Percentiles rank a stretch among this genome's conserved stretches.
Evolutionary conservation across 2,888 invertebrate genomes (phyloP).

Genomic region (Drosophila quinaria): DNA sequence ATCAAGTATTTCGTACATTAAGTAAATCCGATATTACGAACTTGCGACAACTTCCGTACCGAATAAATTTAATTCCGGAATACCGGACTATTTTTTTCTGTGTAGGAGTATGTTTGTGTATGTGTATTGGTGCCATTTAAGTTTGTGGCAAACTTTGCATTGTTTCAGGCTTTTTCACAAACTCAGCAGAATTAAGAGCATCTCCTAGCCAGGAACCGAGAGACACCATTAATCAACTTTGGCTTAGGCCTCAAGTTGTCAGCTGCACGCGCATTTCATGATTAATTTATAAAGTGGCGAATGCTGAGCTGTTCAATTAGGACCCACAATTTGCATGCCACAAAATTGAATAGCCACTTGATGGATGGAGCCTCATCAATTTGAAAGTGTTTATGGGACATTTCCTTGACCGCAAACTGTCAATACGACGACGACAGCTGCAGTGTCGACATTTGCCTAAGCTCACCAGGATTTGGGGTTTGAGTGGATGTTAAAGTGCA

Average conservation of each 20-base stretch:
- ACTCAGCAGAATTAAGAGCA: constrained; percentile 76
- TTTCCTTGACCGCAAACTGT: constrained; percentile 74
- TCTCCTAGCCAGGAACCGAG: constrained; percentile 23
- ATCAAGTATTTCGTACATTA: too few relatives aligned
- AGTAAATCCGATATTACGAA: too few relatives aligned
- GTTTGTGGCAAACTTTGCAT: constrained; percentile 43
- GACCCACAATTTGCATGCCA: constrained; percentile 69
- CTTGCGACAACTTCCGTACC: too few relatives aligned
- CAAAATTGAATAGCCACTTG: constrained; percentile 56
- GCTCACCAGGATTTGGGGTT: constrained; percentile 43
- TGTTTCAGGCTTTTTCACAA: constrained; percentile 60
- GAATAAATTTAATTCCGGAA: too few relatives aligned
- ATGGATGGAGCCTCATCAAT: constrained; percentile 84
- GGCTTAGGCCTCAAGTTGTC: constrained; percentile 66
- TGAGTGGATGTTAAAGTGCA: constrained; percentile 60
- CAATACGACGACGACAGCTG: constrained; percentile 72
- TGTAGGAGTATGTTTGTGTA: not conserved
- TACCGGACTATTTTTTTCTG: too few relatives aligned
- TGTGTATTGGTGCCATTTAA: constrained; percentile 10
- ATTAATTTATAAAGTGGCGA: constrained; percentile 69
- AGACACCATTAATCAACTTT: constrained; percentile 78
- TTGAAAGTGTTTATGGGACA: constrained; percentile 73
- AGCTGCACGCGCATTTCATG: constrained; percentile 70
- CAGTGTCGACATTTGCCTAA: constrained; percentile 74
- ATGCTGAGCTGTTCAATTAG: constrained; percentile 67